phyloP scores from a whole-genome alignment of 2,797 vertebrate species.

The Pipistrellus pygmaeus region DNA sequence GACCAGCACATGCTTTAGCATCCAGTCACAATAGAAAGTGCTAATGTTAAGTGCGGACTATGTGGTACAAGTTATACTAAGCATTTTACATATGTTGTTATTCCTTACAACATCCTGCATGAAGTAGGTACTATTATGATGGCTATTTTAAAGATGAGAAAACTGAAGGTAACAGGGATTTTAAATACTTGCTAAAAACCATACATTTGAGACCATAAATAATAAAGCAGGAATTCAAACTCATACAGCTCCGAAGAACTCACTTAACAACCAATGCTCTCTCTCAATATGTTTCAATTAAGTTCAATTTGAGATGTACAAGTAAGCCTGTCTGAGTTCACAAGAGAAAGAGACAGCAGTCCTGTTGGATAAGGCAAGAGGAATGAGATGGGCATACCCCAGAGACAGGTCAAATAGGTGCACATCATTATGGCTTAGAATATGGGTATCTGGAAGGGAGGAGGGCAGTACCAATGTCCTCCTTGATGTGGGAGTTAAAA shows the following conservation, averaged over 20 bases:
- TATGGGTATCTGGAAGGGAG: not conserved
- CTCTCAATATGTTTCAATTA: not conserved
- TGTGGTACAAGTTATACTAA: not conserved
- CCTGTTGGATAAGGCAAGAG: not conserved
- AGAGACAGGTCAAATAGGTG: not conserved
- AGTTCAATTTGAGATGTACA: slow-evolving; percentile 28
- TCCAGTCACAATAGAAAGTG: not conserved
- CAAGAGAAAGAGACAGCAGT: not conserved
- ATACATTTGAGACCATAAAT: not conserved
- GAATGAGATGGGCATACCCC: not conserved
- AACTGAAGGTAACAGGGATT: not conserved
- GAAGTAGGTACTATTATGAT: not conserved
- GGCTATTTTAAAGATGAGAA: slow-evolving; percentile 18
- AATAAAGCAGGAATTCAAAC: not conserved
- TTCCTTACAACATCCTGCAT: not conserved
- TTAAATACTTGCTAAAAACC: not conserved
- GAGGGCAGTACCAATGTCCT: not conserved
- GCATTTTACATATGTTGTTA: not conserved
- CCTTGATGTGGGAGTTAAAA: not conserved
- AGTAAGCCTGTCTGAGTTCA: not conserved
- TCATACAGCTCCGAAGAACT: not conserved
- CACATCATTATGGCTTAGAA: not conserved
- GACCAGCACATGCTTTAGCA: not conserved
- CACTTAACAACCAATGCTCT: not conserved
- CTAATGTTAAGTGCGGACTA: not conserved